Evolutionary conservation across 1,140 invertebrate genomes (phyloP), one percentile per base, ranked within the genome.

Genomic region (Calosoma granatense): DNA sequence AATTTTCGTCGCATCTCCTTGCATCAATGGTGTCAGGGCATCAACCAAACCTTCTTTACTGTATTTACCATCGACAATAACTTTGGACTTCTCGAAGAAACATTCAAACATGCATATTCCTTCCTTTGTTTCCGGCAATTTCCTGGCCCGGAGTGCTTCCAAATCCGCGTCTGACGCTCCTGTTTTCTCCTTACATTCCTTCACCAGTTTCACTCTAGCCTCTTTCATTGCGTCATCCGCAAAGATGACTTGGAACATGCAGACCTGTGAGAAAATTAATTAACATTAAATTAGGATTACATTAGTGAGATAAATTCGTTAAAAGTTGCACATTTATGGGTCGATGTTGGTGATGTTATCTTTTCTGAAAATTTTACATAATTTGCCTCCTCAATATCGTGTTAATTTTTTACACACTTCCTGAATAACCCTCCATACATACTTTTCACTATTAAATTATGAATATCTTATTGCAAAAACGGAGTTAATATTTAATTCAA

Each of bases 21-120:
- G 61, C 52, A 64, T 20, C 9, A 56, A 47, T n/a, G 61, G 57
- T 41, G 59, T 60, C 14, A 63, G 52, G 22, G 61, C 54, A 12
- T 55, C 43, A 17, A 67, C 51, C 30, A 61, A 56, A n/a, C 64
- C 63, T 12, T 59, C 53, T 39, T 62, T 64, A 51, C 61, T 47
- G 17, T 65, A 59, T 53, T 65, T 66, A 11, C 66, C 66, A 39
- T 67, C 41, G 14, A 62, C 55, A 62, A 67, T 65, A 17, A 67
- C 57, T 43, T 60, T 58, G 2, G 43, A 56, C 6, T 39, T 59
- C 26, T 64, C 60, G 43, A 67, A 63, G 1, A 65, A 9, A 23
- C 67, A 69, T 52, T 65, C 59, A 22, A 67, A 22, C 56, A 69
- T 57, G 54, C 68, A 70, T 23, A 63, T 55, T 3, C 68, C 68